phyloP scores from a whole-genome alignment of 2,797 vertebrate species.

The Petrocephalus schoutedeni region DNA sequence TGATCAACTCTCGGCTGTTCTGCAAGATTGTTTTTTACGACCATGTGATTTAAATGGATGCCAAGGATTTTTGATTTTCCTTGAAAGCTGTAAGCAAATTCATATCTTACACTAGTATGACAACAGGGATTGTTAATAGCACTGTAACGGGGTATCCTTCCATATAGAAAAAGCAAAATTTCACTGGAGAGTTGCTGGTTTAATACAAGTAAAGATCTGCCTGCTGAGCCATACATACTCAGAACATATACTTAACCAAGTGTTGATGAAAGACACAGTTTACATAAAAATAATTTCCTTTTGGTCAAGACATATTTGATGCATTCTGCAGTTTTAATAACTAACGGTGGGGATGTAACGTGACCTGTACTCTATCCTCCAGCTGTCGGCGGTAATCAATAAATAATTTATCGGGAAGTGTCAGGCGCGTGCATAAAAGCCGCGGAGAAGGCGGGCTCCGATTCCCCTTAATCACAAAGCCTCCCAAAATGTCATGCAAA shows the following conservation, averaged over 20 bases:
- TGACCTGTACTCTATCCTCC: neutral
- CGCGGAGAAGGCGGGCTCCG: neutral
- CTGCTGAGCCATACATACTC: neutral
- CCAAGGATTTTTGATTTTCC: neutral
- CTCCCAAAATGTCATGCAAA: constrained; percentile 47
- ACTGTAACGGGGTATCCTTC: neutral
- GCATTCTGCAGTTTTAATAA: neutral
- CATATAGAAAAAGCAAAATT: neutral
- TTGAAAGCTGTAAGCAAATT: neutral
- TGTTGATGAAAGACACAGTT: neutral
- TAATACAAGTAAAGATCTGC: neutral
- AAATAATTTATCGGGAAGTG: neutral
- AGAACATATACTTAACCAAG: neutral
- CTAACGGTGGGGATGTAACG: neutral
- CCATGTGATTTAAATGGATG: neutral
- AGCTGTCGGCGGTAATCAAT: neutral
- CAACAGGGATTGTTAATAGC: neutral
- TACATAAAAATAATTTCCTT: neutral
- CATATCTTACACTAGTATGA: neutral
- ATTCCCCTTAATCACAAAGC: constrained; percentile 2
- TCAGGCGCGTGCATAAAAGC: neutral
- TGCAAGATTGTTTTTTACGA: neutral
- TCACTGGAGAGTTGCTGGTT: too few species aligned
- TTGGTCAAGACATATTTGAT: neutral
- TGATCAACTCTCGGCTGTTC: neutral